phyloP scores from a whole-genome alignment of 2,797 vertebrate genomes.

The Molossus alvarezi region DNA sequence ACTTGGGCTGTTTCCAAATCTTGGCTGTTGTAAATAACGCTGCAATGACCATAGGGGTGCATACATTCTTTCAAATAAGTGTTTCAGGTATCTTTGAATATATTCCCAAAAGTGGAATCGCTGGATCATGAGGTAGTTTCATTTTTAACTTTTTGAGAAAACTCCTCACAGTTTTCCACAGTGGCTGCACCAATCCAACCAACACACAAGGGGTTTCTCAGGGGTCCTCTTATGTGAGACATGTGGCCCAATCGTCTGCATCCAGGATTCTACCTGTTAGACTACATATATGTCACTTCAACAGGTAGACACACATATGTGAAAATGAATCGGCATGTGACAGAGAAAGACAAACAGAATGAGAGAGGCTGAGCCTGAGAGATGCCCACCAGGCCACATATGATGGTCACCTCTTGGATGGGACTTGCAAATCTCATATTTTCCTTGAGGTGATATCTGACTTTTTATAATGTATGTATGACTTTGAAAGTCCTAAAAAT shows the following conservation, averaged over 20 bases:
- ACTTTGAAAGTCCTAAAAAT: too few relatives aligned
- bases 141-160: not conserved
- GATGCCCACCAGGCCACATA: not conserved
- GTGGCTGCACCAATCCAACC: not conserved
- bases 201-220: not conserved
- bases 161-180: not conserved
- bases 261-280: not conserved
- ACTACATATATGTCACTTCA: not conserved
- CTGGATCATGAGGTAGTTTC: not conserved
- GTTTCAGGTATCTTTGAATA: not conserved
- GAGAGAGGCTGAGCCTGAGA: not conserved
- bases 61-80: not conserved
- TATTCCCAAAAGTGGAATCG: not conserved
- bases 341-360: not conserved
- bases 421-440: not conserved
- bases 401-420: not conserved
- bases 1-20: not conserved
- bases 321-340: not conserved
- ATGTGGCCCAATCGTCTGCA: not conserved
- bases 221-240: not conserved
- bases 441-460: not conserved
- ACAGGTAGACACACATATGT: not conserved
- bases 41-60: not conserved
- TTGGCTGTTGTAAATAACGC: not conserved
- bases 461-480: too few relatives aligned